A percentile compares a stretch with the other conserved stretches of the same genome.
Conservation (phyloP, 2,113 vertebrate species). For the Hepsetus odoe region DNA sequence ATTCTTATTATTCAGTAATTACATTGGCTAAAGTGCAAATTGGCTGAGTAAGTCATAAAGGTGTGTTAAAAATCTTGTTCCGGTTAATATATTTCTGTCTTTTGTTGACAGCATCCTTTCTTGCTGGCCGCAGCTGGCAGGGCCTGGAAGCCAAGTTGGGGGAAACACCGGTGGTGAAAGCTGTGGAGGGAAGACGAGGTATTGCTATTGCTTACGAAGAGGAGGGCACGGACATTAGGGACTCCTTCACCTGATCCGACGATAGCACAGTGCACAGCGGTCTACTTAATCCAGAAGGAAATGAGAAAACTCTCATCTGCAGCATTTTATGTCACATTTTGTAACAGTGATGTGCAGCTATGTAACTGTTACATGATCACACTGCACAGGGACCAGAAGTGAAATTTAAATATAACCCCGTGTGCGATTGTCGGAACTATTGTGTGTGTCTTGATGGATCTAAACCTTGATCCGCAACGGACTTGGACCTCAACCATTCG, state of each 20-base stretch:
- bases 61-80: background rate
- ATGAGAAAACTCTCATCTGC: background rate
- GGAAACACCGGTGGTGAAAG: conserved; percentile 81
- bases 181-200: conserved; percentile 84
- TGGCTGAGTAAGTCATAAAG: too few species aligned
- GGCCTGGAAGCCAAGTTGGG: conserved; percentile 89
- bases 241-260: conserved; percentile 6
- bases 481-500: too few species aligned
- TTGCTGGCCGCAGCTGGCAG: conserved; percentile 88
- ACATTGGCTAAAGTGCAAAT: too few species aligned
- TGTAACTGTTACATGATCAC: background rate
- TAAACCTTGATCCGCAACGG: too few species aligned
- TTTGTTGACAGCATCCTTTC: conserved; percentile 80
- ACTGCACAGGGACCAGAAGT: background rate
- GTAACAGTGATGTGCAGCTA: background rate
- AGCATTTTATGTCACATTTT: background rate
- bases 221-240: conserved; percentile 67
- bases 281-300: background rate
- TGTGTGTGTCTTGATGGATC: background rate
- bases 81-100: background rate
- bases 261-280: background rate
- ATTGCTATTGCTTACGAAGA: conserved; percentile 96
- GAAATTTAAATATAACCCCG: background rate
- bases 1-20: too few species aligned
- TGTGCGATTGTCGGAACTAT: background rate